A percentile compares a stretch with the other conserved stretches of the same genome.
Evolutionary conservation across 2,113 vertebrate species (phyloP).

Genomic region (Lamprotornis superbus): DNA sequence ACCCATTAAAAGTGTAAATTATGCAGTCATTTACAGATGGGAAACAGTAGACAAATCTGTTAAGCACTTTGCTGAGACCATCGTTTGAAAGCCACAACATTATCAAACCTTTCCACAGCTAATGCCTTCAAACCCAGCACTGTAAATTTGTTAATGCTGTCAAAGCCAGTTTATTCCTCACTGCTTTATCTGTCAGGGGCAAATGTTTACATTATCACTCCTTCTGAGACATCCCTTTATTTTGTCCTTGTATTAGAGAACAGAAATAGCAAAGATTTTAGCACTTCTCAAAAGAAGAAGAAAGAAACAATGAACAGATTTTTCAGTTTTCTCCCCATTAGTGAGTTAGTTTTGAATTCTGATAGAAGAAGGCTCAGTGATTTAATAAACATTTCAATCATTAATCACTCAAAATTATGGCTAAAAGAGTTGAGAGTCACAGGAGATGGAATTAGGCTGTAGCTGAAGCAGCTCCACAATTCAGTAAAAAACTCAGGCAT

Average conservation of each 20-base stretch:
- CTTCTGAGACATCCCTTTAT: not conserved
- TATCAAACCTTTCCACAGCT: slow-evolving; percentile 50
- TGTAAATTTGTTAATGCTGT: slow-evolving; percentile 41
- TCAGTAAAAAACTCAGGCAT: not conserved
- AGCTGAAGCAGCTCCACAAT: not conserved
- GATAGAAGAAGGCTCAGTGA: not conserved
- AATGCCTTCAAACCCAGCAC: slow-evolving; percentile 1
- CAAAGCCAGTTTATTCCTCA: slow-evolving; percentile 16
- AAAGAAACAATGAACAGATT: not conserved
- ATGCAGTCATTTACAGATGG: slow-evolving; percentile 34
- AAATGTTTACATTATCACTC: slow-evolving; percentile 25
- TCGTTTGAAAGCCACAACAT: slow-evolving; percentile 39
- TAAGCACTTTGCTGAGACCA: slow-evolving; percentile 19
- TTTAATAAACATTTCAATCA: slow-evolving; percentile 10
- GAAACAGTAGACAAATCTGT: slow-evolving; percentile 41
- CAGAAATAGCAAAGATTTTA: not conserved
- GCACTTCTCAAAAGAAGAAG: not conserved
- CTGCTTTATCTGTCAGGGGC: slow-evolving; percentile 23
- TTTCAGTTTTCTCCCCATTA: not conserved
- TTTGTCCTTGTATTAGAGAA: not conserved
- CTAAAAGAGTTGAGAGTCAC: not conserved
- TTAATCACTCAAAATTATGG: slow-evolving; percentile 16
- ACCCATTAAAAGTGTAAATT: slow-evolving; percentile 46
- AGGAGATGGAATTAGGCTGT: not conserved
- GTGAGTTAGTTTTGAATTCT: not conserved